A percentile compares a stretch with the other conserved stretches of the same genome.
Conservation (phyloP, 2,113 vertebrate genomes). For the Glaucidium brasilianum region DNA sequence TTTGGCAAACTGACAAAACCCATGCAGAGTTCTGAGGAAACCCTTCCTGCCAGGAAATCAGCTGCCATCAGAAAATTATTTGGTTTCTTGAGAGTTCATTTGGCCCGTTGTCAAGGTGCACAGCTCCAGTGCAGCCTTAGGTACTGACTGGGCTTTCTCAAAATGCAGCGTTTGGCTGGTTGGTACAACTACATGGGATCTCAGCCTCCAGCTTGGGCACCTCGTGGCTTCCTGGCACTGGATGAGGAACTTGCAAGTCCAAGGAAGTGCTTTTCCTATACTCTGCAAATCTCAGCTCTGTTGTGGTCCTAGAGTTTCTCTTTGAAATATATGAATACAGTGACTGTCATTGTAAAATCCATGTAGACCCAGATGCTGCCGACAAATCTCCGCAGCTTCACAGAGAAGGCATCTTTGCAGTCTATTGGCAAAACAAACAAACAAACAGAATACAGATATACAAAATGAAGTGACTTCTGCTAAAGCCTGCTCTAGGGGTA, state of each 20-base stretch:
- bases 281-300: background rate
- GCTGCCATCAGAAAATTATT: conserved; percentile 30
- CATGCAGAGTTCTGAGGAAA: conserved; percentile 46
- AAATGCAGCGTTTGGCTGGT: background rate
- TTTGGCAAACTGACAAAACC: conserved; percentile 18
- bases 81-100: conserved; percentile 23
- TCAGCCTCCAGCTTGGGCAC: background rate
- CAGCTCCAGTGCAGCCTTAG: background rate
- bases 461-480: background rate
- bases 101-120: background rate
- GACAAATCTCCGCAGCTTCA: background rate
- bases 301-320: background rate
- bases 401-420: background rate
- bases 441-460: background rate
- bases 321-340: conserved; percentile 16
- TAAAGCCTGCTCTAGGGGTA: background rate
- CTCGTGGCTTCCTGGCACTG: background rate
- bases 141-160: background rate
- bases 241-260: background rate
- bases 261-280: background rate
- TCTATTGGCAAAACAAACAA: background rate
- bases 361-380: background rate
- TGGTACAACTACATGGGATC: background rate
- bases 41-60: conserved; percentile 26
- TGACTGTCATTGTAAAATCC: background rate